These are phyloP conservation scores for Nysson spinosus DNA, from an alignment of 2,888 invertebrate genomes.

Conservation along the genomic window DNA sequence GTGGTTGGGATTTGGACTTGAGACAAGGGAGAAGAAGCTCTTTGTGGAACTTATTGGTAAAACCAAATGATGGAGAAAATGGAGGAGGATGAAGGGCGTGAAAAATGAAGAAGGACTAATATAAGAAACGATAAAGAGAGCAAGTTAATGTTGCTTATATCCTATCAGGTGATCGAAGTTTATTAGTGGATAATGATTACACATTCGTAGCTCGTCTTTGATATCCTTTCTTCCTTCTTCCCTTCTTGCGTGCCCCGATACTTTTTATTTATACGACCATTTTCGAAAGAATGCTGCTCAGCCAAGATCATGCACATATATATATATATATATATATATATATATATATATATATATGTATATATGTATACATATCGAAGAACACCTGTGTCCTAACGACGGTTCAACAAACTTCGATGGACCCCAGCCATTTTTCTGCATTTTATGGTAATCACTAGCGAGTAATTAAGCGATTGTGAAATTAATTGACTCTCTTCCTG, in stretches of 20 bases:
- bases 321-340: no score
- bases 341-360: no score
- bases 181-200: background rate
- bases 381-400: constrained; percentile 46
- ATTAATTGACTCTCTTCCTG: constrained; percentile 27
- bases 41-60: no score
- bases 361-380: constrained; percentile 9
- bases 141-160: no score
- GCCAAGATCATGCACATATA: constrained; percentile 14
- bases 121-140: background rate
- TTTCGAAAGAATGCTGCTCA: constrained; percentile 52
- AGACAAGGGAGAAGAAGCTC: no score
- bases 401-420: constrained; percentile 47
- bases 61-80: background rate
- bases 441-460: constrained; percentile 11
- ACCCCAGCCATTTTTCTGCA: constrained; percentile 15
- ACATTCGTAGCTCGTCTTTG: constrained; percentile 14
- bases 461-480: constrained; percentile 41
- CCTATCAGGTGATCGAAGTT: no score
- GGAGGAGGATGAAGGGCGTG: background rate
- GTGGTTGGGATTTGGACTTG: no score
- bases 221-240: background rate
- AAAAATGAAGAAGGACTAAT: background rate
- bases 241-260: constrained; percentile 3
- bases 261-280: constrained; percentile 43